Conservation (phyloP, 1,140 invertebrate species). For the Drosophila tropicalis region DNA sequence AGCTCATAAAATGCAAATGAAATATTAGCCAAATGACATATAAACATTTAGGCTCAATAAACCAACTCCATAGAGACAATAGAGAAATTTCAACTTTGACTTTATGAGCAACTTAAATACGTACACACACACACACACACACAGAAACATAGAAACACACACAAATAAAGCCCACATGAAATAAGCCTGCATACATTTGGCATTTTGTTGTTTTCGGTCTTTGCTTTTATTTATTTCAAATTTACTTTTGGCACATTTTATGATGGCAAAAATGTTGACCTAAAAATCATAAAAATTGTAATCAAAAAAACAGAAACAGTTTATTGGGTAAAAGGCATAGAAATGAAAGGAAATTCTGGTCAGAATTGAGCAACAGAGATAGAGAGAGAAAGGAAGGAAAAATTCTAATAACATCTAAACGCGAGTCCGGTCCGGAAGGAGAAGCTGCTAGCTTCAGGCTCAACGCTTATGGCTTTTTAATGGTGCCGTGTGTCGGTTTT, state of each 20-base stretch:
- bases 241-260: conserved; percentile 79
- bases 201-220: conserved; percentile 24
- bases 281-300: conserved; percentile 82
- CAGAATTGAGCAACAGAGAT: conserved; percentile 1
- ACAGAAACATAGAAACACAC: conserved; percentile 34
- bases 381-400: conserved; percentile 11
- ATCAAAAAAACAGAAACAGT: conserved; percentile 72
- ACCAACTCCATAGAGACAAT: conserved; percentile 34
- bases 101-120: conserved; percentile 32
- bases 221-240: conserved; percentile 75
- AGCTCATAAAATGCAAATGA: conserved; percentile 64
- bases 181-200: conserved; percentile 56
- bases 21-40: conserved; percentile 50
- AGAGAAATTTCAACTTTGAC: conserved; percentile 18
- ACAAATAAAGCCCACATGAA: conserved; percentile 48
- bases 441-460: conserved; percentile 59
- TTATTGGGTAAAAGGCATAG: conserved; percentile 54
- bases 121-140: conserved; percentile 37
- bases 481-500: conserved; percentile 79
- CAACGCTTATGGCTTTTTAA: conserved; percentile 80
- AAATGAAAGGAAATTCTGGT: conserved; percentile 4
- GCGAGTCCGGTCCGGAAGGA: conserved; percentile 54
- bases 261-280: conserved; percentile 82
- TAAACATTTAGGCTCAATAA: conserved; percentile 59
- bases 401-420: conserved; percentile 75